A percentile compares a stretch with the other conserved stretches of the same genome.
Conservation (phyloP, 30 jellyfish, hydroid and myxozoan species). For the Aurelia sp. region DNA sequence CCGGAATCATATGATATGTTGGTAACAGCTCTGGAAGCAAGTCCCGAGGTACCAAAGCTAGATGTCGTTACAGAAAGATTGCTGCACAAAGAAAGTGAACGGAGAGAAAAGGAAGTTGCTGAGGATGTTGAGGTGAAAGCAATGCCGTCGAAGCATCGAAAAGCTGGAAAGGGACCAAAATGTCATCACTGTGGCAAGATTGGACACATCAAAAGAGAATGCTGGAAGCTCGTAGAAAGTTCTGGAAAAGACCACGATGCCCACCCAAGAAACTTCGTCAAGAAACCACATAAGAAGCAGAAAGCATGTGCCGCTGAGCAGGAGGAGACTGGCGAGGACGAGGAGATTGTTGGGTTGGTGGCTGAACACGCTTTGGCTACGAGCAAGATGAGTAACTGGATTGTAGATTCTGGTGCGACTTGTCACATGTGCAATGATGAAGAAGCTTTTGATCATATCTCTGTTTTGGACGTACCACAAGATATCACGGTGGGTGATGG, state of each 20-base stretch:
- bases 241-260: too few relatives aligned
- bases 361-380: not conserved
- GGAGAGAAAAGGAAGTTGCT: conserved; percentile 23
- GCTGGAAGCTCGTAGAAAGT: conserved; percentile 10
- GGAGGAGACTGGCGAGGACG: conserved; percentile 3
- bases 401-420: conserved; percentile 78
- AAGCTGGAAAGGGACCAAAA: conserved; percentile 15
- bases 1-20: conserved; percentile 60
- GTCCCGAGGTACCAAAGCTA: conserved; percentile 54
- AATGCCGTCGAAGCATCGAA: conserved; percentile 6
- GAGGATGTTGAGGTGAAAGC: conserved; percentile 1
- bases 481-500: not conserved
- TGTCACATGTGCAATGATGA: conserved; percentile 58
- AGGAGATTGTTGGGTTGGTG: conserved; percentile 20
- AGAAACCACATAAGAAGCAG: not conserved
- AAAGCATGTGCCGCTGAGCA: conserved; percentile 42
- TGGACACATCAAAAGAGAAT: conserved; percentile 58
- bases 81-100: conserved; percentile 59
- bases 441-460: too few relatives aligned
- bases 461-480: too few relatives aligned
- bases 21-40: conserved; percentile 81
- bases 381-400: conserved; percentile 36
- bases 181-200: conserved; percentile 67
- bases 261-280: not conserved
- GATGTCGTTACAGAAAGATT: conserved; percentile 64